Base-by-base conservation (phyloP, 2,113 vertebrate genomes). In the Apeltes quadracus region DNA sequence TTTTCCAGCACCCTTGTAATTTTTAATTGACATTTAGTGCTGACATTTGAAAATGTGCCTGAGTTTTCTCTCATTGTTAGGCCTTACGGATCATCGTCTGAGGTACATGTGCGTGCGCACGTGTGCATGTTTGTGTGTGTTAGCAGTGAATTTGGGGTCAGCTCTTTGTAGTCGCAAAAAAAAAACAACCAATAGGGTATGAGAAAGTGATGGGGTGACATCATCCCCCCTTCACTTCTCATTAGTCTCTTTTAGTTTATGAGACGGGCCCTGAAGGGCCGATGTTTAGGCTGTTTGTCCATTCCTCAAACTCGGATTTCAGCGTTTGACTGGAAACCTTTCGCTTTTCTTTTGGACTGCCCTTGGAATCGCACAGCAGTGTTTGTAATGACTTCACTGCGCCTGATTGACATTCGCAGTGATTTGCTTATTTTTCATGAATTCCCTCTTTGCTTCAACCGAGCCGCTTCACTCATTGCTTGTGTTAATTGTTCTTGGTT, bases 11-110 rank as follows among this genome's bases (percentile, higher is more conserved):
- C 84, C 86, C 91, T 86, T 94, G 93, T 95, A 93, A 93, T 94
- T 94, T 95, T 95, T 95, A 95, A 94, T 95, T 96, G 95, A 95
- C 93, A 94, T 96, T 95, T 95, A 90, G 92, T 91, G 93, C 92
- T 95, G 94, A 94, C 93, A 94, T 94, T 96, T 94, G 88, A 91
- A 80, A 93, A 89, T 93, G 89, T 90, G 89, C 81, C 90, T 91
- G 92, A 78, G 92, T 90, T 87, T 80, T 92, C 89, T 93, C 85
- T 92, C 87, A 85, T 74, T 92, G 88, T 84, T 79, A 63, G 74
- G 70, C 65, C 53, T 62, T 44, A 65, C 55, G 32, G 53, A 34
- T 66, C 71, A 46, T 69, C 51, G 23, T 78, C 41, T 48, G 25
- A 44, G 55, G 58, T 55, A 48, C 51, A 11, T 51, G 54, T 32